These are phyloP conservation scores for Abramis brama DNA, from an alignment of 2,113 vertebrate genomes.

Conservation along the genomic window DNA sequence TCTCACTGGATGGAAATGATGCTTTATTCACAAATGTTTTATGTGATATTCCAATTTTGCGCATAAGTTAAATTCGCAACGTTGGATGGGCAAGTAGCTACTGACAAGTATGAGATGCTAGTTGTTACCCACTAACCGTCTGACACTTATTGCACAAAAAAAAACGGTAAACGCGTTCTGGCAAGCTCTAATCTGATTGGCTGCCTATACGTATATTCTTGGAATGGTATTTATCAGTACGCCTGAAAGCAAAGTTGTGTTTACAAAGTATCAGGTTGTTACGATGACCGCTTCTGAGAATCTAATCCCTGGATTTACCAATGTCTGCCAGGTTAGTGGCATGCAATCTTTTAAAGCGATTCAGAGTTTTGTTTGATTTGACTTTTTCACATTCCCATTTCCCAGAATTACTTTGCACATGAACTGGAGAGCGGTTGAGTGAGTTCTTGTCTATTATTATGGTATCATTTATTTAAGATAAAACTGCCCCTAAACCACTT, in stretches of 20 bases:
- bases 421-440: not conserved
- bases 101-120: not conserved
- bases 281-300: constrained; percentile 6
- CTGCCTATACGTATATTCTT: not conserved
- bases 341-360: not conserved
- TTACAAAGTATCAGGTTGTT: constrained; percentile 17
- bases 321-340: not conserved
- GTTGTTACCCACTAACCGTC: not conserved
- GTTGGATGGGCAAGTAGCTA: too few species aligned
- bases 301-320: constrained; percentile 1
- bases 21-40: too few species aligned
- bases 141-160: not conserved
- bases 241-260: not conserved
- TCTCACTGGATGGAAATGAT: too few species aligned
- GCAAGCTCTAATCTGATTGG: constrained; percentile 19
- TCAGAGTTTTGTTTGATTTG: not conserved
- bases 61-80: too few species aligned
- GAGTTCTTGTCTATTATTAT: not conserved
- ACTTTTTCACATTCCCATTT: not conserved
- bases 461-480: not conserved
- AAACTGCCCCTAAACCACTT: not conserved
- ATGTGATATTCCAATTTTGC: too few species aligned
- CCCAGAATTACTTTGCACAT: not conserved
- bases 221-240: not conserved
- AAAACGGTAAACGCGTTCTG: not conserved